Evolutionary conservation across 1,140 invertebrate genomes (phyloP), one percentile per base, ranked within the genome.

Genomic region (Chrysomallon squamiferum): DNA sequence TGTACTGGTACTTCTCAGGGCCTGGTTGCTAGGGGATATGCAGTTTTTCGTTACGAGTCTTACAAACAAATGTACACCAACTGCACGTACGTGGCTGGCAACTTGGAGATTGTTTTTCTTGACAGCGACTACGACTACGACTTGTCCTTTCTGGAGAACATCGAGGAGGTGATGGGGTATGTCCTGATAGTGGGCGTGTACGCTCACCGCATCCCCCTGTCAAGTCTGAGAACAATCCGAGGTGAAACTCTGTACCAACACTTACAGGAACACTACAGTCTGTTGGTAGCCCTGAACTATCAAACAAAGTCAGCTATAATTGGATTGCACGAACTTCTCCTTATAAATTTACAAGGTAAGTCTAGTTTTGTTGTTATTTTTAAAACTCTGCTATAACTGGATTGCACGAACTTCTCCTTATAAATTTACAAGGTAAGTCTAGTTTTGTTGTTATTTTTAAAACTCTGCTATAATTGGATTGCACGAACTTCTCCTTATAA

Each of bases 51-150:
- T 84, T 97, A 96, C 87, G 88, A 93, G 58, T 95, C 95, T 84
- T 89, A 96, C 73, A 91, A 92, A 75, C 92, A 96, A 81, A 89
- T 94, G 64, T 98, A 97, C 88, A 95, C 92, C 50, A 98, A 98
- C 87, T 98, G 96, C 87, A 98, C 96, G 18, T 97, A 97, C 85
- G 95, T 99, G 35, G 94, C 98, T 83, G 96, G 96, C 20, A 98
- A 98, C 84, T 87, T 98, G 78, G 96, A 98, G 87, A 88, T 99
- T 15, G 72, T 76, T 18, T 79, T 73, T 71, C 60, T 84, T 11
- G 76, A 80, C 32, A 29, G 45, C 13, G 54, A 62, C 38, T 65
- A 54, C 11, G 64, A 64, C 7, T 78, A 72, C 49, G 94, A 98
- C 82, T 89, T 99, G 35, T 93, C 91, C 70, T 98, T 98, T 83